Percentiles rank a stretch among this genome's conserved stretches.
These are phyloP conservation scores for Pituophis catenifer DNA, from an alignment of 2,113 vertebrate genomes.

Conservation along the genomic window DNA sequence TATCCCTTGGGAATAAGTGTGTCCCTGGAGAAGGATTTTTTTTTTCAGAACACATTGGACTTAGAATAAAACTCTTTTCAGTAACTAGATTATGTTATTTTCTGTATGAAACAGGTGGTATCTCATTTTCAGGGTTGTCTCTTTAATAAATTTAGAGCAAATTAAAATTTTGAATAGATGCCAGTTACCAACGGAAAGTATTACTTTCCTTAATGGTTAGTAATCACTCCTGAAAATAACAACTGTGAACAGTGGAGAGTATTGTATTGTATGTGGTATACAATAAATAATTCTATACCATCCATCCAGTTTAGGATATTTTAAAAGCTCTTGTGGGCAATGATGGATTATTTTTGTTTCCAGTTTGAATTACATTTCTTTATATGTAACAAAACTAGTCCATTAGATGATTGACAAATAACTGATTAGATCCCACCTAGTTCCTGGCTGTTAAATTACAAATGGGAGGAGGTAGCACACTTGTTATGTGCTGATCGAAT, in stretches of 20 bases:
- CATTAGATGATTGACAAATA: neutral
- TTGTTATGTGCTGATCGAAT: neutral
- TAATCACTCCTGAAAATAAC: neutral
- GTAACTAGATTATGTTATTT: neutral
- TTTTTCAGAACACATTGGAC: neutral
- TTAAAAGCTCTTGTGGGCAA: neutral
- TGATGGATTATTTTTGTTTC: neutral
- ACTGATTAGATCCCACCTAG: slow-evolving; percentile 7
- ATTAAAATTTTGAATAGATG: neutral
- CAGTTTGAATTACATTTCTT: neutral
- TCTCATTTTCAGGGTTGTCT: neutral
- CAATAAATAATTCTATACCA: neutral
- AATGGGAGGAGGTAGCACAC: neutral
- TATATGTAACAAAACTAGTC: neutral
- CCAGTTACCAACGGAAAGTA: neutral
- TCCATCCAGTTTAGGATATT: neutral
- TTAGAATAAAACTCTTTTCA: neutral
- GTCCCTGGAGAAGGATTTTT: neutral
- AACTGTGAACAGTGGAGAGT: too few relatives aligned
- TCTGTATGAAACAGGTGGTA: neutral
- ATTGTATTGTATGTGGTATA: neutral
- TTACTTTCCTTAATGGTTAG: neutral
- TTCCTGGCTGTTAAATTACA: neutral
- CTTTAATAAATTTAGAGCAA: neutral
- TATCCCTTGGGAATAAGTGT: neutral